A percentile compares a stretch with the other conserved stretches of the same genome.
phyloP scores from a whole-genome alignment of 2,113 vertebrate species.

The Oceanodroma tethys region DNA sequence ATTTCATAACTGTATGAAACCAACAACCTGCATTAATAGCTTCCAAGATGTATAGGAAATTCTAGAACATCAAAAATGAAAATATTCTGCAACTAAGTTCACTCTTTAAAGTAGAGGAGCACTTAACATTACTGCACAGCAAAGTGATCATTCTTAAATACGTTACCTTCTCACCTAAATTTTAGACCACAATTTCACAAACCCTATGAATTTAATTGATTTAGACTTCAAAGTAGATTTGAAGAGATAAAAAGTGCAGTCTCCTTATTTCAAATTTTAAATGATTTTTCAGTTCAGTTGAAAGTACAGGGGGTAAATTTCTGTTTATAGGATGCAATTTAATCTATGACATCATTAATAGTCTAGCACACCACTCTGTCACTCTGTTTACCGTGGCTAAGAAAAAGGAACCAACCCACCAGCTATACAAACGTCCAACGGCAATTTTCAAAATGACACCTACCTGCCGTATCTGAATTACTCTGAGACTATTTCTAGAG shows the following conservation, averaged over 20 bases:
- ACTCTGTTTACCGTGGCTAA: not conserved
- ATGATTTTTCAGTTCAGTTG: not conserved
- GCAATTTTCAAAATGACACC: not conserved
- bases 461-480: not conserved
- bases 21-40: not conserved
- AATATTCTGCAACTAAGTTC: not conserved
- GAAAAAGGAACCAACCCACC: not conserved
- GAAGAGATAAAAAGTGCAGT: not conserved
- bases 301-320: not conserved
- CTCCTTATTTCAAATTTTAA: not conserved
- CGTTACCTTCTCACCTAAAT: not conserved
- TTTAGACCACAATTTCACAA: not conserved
- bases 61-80: not conserved
- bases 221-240: not conserved
- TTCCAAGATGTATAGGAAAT: not conserved
- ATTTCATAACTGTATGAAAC: no score
- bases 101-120: not conserved
- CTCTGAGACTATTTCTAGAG: not conserved
- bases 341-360: not conserved
- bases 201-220: not conserved
- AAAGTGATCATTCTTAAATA: not conserved
- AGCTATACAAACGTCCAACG: not conserved
- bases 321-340: not conserved
- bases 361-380: not conserved
- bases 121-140: not conserved